Percentiles rank a stretch among this genome's conserved stretches.
phyloP scores from a whole-genome alignment of 2,113 vertebrate genomes.

The Cromileptes altivelis region DNA sequence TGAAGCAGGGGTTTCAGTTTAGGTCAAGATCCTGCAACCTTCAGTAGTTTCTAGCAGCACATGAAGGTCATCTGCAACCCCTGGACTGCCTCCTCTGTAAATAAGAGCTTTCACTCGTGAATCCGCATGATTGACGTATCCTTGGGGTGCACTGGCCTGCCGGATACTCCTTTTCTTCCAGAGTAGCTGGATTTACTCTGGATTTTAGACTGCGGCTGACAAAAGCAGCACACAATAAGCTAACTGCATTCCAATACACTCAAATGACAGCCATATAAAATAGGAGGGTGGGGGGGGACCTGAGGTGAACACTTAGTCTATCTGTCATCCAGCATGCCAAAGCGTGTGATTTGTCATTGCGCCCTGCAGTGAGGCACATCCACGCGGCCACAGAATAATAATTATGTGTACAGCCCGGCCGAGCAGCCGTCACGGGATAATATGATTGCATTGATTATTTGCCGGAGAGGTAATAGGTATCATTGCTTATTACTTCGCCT shows the following conservation, averaged over 20 bases:
- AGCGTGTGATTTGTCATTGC: conserved; percentile 52
- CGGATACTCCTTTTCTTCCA: conserved; percentile 52
- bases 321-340: conserved; percentile 66
- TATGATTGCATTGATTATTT: conserved; percentile 60
- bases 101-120: conserved; percentile 70
- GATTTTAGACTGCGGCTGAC: conserved; percentile 60
- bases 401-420: conserved; percentile 42
- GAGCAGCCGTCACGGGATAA: conserved; percentile 48
- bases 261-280: conserved; percentile 56
- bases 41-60: conserved; percentile 62
- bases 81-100: conserved; percentile 44
- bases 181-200: conserved; percentile 50
- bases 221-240: conserved; percentile 27
- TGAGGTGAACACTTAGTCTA: conserved; percentile 52
- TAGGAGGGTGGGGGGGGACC: background rate
- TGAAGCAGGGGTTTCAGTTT: background rate
- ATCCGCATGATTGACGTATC: conserved; percentile 76
- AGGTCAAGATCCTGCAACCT: conserved; percentile 54
- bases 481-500: conserved; percentile 53
- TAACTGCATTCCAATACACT: conserved; percentile 54
- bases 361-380: conserved; percentile 62
- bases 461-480: conserved; percentile 39
- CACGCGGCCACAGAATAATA: conserved; percentile 63
- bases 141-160: conserved; percentile 58
- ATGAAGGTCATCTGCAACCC: conserved; percentile 77